Evolutionary conservation across 2,113 vertebrate species (phyloP), one percentile per base, ranked within the genome.

Genomic region (Benitochromis conjunctus): DNA sequence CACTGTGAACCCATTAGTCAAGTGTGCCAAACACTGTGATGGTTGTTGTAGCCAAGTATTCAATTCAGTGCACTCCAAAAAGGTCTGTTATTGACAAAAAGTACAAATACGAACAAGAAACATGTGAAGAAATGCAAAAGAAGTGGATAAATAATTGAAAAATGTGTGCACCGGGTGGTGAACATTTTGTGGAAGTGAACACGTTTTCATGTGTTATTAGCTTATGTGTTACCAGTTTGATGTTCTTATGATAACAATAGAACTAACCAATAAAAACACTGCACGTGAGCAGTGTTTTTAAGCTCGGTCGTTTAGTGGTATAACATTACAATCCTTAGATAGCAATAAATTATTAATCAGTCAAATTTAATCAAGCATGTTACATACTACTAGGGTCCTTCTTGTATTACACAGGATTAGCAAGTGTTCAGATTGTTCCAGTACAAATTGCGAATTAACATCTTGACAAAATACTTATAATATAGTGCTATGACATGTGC

Each of bases 21-120:
- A 86, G 90, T 93, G 92, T 91, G 92, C 86, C 88, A 82, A 53
- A 64, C 80, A 83, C 64, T 92, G 90, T 91, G 94, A 96, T 94
- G 91, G 93, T 91, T 92, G 91, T 89, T 94, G 93, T 89, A 94
- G 92, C 91, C 95, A 96, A 96, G 95, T 95, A 64, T 89, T 89
- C 92, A 94, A 56, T 81, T 91, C 95, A 96, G 90, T 92, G 90
- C 95, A 95, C 89, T 87, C 78, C 92, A 94, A 89, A 66, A 93
- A 11, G 57, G 18, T 71, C 29, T 79, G 7, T 41, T 76, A 57
- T 74, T 66, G 16, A 19, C 38, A 55, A 84, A 88, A 29, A 62
- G 26, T 64, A 71, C 34, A 53, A 54, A 31, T 88, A 66, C 46
- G 3, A 80, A 85, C 55, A 86, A 84, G 76, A 86, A 64, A 77